Evolutionary conservation across 2,797 vertebrate species (phyloP), one percentile per base, ranked within the genome.

Genomic region (Scarus forsteni): DNA sequence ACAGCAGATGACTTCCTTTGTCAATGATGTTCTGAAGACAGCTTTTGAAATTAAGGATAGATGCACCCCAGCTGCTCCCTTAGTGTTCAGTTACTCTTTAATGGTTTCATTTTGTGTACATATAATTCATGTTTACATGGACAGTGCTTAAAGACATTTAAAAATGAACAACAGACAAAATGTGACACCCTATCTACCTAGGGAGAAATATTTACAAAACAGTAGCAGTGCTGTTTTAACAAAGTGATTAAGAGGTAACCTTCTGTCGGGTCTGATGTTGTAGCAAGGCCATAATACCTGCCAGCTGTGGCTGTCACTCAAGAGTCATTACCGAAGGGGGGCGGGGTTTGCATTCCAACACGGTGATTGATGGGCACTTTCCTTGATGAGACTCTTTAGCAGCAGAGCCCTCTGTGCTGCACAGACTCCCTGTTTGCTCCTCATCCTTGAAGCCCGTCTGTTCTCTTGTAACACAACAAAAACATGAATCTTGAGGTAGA

Each of bases 221-320:
- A 52, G 75, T 65, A 61, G 75, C 76, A 42, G 49, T 2, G 48
- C 40, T 46, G 63, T 54, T 8, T 72, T 49, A 58, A 61, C 67
- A 70, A 61, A 58, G 73, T 66, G 83, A 85, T 86, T 67, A 69
- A 81, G 72, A 83, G 69, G 73, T 73, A 74, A 82, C 76, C 65
- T 71, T 70, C 70, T 76, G 83, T 70, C 27, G 11, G 58, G 53
- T 75, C 67, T 67, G 53, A 78, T 82, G 78, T 73, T 78, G 79
- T 78, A 76, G 80, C 71, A 73, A 64, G 80, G 72, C 81, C 77
- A 53, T 83, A 83, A 77, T 59, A 75, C 71, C 85, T 77, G 67
- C 78, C 88, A 92, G 87, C 85, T 90, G 88, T 77, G 66, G 66
- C 85, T 87, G 88, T 88, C 90, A 85, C 80, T 93, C 88, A 81